These are phyloP conservation scores for Coenonympha glycerion DNA, from an alignment of 2,888 invertebrate species.

Conservation along the genomic window DNA sequence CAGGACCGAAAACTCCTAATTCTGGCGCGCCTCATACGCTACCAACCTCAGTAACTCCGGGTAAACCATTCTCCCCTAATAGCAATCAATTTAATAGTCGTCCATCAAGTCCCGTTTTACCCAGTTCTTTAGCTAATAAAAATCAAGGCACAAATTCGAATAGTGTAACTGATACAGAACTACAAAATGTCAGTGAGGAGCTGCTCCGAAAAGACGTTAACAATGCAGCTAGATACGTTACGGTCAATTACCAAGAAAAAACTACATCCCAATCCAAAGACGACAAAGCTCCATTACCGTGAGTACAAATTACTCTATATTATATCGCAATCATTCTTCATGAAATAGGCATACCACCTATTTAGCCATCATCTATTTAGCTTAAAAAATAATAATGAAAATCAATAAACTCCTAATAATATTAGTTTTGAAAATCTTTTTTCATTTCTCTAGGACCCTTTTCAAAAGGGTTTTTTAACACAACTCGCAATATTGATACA, in stretches of 20 bases:
- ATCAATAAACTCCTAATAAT: not conserved
- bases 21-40: slow-evolving; percentile 28
- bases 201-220: slow-evolving; percentile 83
- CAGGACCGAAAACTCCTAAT: slow-evolving; percentile 45
- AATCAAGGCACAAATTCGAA: slow-evolving; percentile 40
- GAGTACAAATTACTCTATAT: too few relatives aligned
- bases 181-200: slow-evolving; percentile 82
- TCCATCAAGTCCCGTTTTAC: slow-evolving; percentile 46
- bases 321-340: too few relatives aligned
- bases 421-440: too few relatives aligned
- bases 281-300: slow-evolving; percentile 86
- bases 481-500: too few relatives aligned
- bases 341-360: too few relatives aligned
- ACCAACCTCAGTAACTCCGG: slow-evolving; percentile 35
- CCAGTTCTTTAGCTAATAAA: slow-evolving; percentile 65
- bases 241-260: slow-evolving; percentile 83
- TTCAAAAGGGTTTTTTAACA: too few relatives aligned
- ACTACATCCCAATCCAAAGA: slow-evolving; percentile 80
- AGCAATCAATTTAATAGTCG: slow-evolving; percentile 27
- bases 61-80: slow-evolving; percentile 26
- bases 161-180: slow-evolving; percentile 74
- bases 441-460: too few relatives aligned
- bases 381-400: too few relatives aligned
- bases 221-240: slow-evolving; percentile 82
- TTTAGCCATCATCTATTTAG: too few relatives aligned